Conservation (phyloP, 2,797 vertebrate species). For the Paguma larvata region DNA sequence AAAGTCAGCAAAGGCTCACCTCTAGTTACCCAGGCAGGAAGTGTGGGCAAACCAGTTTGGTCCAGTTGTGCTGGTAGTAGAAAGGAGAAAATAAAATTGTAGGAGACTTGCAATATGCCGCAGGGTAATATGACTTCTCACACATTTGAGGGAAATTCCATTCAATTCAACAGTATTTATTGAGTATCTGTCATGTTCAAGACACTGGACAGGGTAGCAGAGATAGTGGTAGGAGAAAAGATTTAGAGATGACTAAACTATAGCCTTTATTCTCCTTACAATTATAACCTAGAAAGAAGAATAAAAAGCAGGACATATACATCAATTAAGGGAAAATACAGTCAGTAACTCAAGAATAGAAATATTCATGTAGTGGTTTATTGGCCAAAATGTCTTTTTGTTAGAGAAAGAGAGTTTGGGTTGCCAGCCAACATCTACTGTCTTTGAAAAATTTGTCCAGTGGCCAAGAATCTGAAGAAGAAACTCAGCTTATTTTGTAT, state of each 20-base stretch:
- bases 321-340: neutral
- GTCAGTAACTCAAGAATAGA: neutral
- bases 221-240: neutral
- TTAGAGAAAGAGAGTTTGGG: neutral
- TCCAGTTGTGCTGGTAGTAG: neutral
- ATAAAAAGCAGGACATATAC: neutral
- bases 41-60: neutral
- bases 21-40: neutral
- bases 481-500: conserved; percentile 22
- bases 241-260: neutral
- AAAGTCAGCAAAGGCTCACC: neutral
- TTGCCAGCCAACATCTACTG: neutral
- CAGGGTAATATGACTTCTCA: neutral
- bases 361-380: neutral
- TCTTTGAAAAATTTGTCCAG: neutral
- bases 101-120: neutral
- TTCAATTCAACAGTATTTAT: neutral
- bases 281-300: conserved; percentile 13
- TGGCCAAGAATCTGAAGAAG: neutral
- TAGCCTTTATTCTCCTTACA: neutral
- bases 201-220: neutral
- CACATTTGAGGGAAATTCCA: neutral
- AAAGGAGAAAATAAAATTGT: neutral
- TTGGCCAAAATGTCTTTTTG: neutral
- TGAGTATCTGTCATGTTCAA: neutral